Evolutionary conservation across 2,113 vertebrate genomes (phyloP).

Genomic region (Callorhinus ursinus): DNA sequence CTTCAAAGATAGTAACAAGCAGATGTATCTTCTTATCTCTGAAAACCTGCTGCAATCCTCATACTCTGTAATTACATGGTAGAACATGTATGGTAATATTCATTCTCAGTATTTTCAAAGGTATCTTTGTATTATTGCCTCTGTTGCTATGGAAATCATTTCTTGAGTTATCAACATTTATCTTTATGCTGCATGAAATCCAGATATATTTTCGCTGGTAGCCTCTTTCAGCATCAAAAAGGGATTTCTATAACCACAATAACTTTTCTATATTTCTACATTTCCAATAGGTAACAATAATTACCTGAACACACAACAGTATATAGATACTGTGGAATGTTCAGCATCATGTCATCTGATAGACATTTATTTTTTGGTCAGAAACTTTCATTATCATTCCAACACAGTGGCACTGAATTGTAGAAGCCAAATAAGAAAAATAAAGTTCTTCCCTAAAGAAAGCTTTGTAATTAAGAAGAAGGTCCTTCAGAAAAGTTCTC

Average conservation of each 20-base stretch:
- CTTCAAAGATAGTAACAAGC: neutral
- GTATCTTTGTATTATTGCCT: slow-evolving; percentile 10
- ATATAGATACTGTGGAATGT: neutral
- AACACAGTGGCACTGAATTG: neutral
- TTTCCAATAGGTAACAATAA: neutral
- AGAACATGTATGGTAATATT: neutral
- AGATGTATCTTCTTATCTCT: neutral
- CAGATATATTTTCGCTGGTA: neutral
- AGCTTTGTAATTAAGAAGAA: neutral
- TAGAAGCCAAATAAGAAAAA: neutral
- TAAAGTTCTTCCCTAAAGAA: neutral
- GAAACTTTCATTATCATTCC: slow-evolving; percentile 5
- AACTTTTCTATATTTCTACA: neutral
- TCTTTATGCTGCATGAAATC: neutral
- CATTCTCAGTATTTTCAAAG: neutral
- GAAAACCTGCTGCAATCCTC: neutral
- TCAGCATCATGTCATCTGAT: neutral
- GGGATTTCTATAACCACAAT: neutral
- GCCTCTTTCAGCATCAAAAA: neutral
- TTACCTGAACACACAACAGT: neutral
- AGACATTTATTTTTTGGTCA: slow-evolving; percentile 28
- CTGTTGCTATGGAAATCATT: slow-evolving; percentile 50
- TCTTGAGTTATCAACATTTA: slow-evolving; percentile 43
- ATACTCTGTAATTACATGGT: neutral
- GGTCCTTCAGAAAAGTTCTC: neutral